Evolutionary conservation across 2,113 vertebrate species (phyloP).

Genomic region (Ploceus nigricollis): DNA sequence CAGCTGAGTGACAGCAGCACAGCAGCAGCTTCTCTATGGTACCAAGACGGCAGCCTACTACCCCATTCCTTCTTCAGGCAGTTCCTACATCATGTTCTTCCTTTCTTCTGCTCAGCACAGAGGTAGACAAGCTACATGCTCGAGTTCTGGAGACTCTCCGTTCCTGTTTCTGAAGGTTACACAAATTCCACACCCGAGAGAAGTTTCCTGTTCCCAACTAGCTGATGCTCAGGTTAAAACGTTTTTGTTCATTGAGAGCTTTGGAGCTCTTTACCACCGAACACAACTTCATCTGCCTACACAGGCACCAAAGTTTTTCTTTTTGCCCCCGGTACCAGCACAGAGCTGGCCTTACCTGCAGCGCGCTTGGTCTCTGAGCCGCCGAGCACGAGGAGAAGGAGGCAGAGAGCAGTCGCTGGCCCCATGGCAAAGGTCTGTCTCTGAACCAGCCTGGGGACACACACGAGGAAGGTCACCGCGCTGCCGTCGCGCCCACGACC

Average conservation of each 20-base stretch:
- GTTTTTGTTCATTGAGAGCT: background rate
- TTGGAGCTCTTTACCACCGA: background rate
- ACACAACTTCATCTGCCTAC: background rate
- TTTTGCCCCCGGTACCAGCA: background rate
- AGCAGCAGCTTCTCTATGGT: background rate
- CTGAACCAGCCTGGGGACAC: constrained; percentile 21
- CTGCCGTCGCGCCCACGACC: background rate
- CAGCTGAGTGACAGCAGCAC: background rate
- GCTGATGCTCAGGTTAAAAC: background rate
- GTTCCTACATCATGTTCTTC: background rate
- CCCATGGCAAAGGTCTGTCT: constrained; percentile 75
- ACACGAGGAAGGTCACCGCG: background rate
- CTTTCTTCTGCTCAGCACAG: accelerated
- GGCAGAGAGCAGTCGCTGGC: constrained; percentile 70
- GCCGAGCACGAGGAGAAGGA: constrained; percentile 69
- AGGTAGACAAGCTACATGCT: accelerated
- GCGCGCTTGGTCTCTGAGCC: constrained; percentile 71
- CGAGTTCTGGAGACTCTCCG: background rate
- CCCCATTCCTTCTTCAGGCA: background rate
- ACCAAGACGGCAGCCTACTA: background rate
- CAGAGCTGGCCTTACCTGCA: constrained; percentile 80
- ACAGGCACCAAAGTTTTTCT: background rate
- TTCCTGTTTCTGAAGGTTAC: background rate
- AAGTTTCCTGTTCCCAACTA: background rate
- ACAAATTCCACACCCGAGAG: background rate